Evolutionary conservation across 2,113 vertebrate genomes (phyloP).

Genomic region (Ochotona curzoniae): DNA sequence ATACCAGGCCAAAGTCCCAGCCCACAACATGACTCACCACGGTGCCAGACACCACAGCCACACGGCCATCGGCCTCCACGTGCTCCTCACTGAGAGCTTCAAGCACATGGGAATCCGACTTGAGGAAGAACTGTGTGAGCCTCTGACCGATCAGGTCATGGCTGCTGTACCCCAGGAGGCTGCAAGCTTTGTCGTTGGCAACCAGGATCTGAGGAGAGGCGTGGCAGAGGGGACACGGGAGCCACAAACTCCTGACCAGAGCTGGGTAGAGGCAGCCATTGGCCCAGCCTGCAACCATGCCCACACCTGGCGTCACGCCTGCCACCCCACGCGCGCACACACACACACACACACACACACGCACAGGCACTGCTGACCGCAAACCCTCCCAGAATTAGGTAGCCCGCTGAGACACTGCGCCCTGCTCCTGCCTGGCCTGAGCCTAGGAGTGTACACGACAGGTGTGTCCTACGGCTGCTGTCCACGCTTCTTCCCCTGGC

Average conservation of each 20-base stretch:
- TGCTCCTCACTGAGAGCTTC: conserved; percentile 89
- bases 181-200: conserved; percentile 92
- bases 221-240: background rate
- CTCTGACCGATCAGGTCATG: conserved; percentile 90
- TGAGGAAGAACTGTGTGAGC: conserved; percentile 89
- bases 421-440: too few species aligned
- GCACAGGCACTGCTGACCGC: too few species aligned
- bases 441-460: too few species aligned
- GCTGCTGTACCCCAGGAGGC: conserved; percentile 89
- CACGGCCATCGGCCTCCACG: conserved; percentile 83
- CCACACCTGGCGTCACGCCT: too few species aligned
- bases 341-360: too few species aligned
- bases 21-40: conserved; percentile 87
- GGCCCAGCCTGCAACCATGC: too few species aligned
- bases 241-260: background rate
- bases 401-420: too few species aligned
- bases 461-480: too few species aligned
- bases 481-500: too few species aligned
- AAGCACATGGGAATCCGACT: conserved; percentile 85
- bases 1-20: too few species aligned
- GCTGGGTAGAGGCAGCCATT: background rate
- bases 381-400: too few species aligned
- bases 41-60: conserved; percentile 86
- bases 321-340: too few species aligned
- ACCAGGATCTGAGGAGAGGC: conserved; percentile 89